Base-by-base conservation (phyloP, 2,888 invertebrate genomes). In the Caenorhabditis japonica region DNA sequence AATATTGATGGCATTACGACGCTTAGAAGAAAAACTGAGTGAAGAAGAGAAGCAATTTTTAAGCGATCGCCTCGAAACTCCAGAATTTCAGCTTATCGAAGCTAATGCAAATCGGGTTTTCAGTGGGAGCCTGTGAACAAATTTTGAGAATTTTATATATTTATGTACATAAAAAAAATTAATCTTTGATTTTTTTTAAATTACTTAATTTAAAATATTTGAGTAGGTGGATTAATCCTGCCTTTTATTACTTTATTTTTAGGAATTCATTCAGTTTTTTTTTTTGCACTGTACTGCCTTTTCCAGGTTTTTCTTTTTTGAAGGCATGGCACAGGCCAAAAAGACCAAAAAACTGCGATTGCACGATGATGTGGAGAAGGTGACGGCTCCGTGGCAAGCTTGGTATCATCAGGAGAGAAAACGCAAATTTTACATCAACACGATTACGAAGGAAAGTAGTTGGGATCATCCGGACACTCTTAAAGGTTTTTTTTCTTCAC, bases 1-100 rank as follows among this genome's bases (percentile, higher is more conserved):
- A 44, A 73, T 78, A 15, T 53, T 80, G 2, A 53, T 71, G 56
- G 80, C 78, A 12, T 30, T 80, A 8, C 69, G 62, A 25, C 58
- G 70, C 25, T 43, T 80, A 21, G 66, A 66, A 23, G 78, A 79
- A 8, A n/a, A 41, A 0, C 46, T 80, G n/a, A 51, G 60, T 0
- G 43, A 64, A n/a, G 72, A 74, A n/a, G 78, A 80, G 36, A 12
- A 51, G 7, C 39, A 61, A 38, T 78, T 77, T 34, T 60, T 72
- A 7, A 25, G 33, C 1, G 76, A 71, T 0, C 44, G 59, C 12
- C n/a, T 49, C 3, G 44, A 52, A 21, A 59, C 59, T 5, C 62
- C 60, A 3, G 43, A 60, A 19, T 69, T 76, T 36, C 47, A 73
- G 19, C 21, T 76, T 7, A 47, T 64, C n/a, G 69, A 58, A 12